phyloP scores from a whole-genome alignment of 1,140 invertebrate species.

The Papilio dardanus region DNA sequence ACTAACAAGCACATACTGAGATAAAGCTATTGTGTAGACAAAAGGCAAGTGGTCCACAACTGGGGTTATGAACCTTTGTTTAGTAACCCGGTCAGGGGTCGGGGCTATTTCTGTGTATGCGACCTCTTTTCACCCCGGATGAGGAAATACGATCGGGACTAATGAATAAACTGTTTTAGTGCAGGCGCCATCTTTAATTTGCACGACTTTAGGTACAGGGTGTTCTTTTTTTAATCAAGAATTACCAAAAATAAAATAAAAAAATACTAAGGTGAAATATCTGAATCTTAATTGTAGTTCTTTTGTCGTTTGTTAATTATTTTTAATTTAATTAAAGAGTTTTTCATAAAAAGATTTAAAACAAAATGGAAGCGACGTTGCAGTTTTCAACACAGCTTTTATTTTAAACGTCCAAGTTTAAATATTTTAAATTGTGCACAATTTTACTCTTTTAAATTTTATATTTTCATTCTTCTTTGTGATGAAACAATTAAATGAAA shows the following conservation, averaged over 20 bases:
- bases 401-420: not conserved
- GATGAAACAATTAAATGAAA: not conserved
- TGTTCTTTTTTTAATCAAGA: not conserved
- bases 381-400: not conserved
- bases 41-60: not conserved
- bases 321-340: not conserved
- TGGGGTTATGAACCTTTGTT: constrained; percentile 40
- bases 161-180: not conserved
- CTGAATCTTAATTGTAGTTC: too few relatives aligned
- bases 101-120: constrained; percentile 33
- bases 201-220: not conserved
- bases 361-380: not conserved
- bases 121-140: constrained; percentile 14
- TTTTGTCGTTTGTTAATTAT: too few relatives aligned
- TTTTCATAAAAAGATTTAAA: not conserved
- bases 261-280: too few relatives aligned
- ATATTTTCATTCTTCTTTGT: not conserved
- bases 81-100: constrained; percentile 41
- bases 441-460: not conserved
- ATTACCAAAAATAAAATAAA: too few relatives aligned
- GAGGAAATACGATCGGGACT: not conserved
- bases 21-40: constrained; percentile 12
- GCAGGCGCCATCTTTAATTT: not conserved
- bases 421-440: not conserved
- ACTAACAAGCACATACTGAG: not conserved